These are phyloP conservation scores for Psettodes erumei DNA, from an alignment of 2,113 vertebrate species.

Conservation along the genomic window DNA sequence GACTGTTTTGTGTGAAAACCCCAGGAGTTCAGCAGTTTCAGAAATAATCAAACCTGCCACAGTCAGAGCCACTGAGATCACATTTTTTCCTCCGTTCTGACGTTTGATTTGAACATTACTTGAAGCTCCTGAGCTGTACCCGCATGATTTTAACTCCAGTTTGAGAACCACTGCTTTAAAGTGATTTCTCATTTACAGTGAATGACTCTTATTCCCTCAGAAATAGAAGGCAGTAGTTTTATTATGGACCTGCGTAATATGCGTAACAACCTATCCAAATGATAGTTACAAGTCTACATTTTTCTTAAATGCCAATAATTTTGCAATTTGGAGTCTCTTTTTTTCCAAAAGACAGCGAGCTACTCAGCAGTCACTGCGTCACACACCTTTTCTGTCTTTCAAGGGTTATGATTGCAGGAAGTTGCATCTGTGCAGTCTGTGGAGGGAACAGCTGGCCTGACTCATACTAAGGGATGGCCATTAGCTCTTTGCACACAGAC, in stretches of 20 bases:
- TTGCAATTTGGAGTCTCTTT: not conserved
- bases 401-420: constrained; percentile 51
- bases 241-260: not conserved
- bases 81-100: not conserved
- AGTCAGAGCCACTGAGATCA: not conserved
- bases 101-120: not conserved
- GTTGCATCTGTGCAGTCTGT: constrained; percentile 58
- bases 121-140: too few species aligned
- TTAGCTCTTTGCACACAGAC: constrained; percentile 64
- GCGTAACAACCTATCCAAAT: not conserved
- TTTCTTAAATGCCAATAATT: not conserved
- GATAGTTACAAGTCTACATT: not conserved
- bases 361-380: not conserved
- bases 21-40: not conserved
- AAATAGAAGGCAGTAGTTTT: not conserved
- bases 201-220: not conserved
- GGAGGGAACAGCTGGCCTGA: constrained; percentile 72
- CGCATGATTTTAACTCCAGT: not conserved
- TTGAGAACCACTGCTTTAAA: not conserved
- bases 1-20: not conserved
- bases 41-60: not conserved
- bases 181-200: not conserved
- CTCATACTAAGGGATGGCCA: constrained; percentile 62
- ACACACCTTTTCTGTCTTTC: constrained; percentile 19
- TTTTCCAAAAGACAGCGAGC: not conserved